These are phyloP conservation scores for Drosophila trichaetosa DNA, from an alignment of 2,888 invertebrate genomes.

Conservation along the genomic window DNA sequence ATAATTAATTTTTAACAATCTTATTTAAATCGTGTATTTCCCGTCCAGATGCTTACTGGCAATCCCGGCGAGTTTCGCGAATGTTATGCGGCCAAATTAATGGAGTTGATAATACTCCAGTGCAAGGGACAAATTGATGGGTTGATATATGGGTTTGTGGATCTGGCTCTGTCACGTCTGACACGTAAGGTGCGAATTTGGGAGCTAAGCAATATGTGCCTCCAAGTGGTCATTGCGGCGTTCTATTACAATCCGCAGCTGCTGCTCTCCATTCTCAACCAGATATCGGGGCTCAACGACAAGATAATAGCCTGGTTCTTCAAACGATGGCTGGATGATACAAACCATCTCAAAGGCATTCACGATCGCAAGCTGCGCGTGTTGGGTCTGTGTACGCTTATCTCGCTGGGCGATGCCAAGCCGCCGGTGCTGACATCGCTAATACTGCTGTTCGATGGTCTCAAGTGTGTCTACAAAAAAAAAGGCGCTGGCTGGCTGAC, in stretches of 20 bases:
- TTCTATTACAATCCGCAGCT: constrained; percentile 95
- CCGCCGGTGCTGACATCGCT: constrained; percentile 92
- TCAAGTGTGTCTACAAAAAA: constrained; percentile 96
- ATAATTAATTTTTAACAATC: background rate
- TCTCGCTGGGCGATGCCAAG: constrained; percentile 91
- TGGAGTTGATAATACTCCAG: constrained; percentile 89
- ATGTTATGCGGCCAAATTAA: constrained; percentile 97
- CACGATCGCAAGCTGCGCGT: constrained; percentile 98
- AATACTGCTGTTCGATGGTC: constrained; percentile 95
- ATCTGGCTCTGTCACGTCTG: too few relatives aligned
- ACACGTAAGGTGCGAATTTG: constrained; percentile 90
- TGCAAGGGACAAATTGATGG: too few relatives aligned
- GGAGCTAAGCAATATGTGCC: constrained; percentile 95
- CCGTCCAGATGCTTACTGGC: constrained; percentile 87
- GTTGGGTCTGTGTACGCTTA: constrained; percentile 94
- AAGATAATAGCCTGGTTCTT: constrained; percentile 93
- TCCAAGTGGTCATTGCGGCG: constrained; percentile 97
- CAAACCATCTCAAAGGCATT: constrained; percentile 96
- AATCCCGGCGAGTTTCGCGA: constrained; percentile 96
- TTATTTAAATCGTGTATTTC: background rate
- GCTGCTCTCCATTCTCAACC: constrained; percentile 92
- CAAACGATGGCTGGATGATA: constrained; percentile 98
- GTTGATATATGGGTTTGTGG: fast-evolving
- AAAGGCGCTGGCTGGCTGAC: constrained; percentile 87
- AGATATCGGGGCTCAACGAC: constrained; percentile 88